Evolutionary conservation across 2,888 invertebrate genomes (phyloP).

Genomic region (Periphyllus acericola): DNA sequence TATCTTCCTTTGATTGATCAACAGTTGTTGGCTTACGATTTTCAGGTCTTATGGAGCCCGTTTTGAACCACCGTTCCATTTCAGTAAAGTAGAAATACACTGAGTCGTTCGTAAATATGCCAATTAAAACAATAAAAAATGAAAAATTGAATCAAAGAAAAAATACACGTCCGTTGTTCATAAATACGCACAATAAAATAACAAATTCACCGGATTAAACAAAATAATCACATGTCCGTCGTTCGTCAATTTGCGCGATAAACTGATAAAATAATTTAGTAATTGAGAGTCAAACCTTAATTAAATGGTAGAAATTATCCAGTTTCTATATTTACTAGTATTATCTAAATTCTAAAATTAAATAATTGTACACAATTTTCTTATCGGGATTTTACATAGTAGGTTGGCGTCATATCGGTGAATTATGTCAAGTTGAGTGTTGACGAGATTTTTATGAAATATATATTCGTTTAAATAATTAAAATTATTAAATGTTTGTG

Average conservation of each 20-base stretch:
- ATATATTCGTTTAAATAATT: conserved; percentile 17
- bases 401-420: neutral
- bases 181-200: conserved; percentile 1
- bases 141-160: conserved; percentile 10
- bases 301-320: neutral
- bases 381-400: neutral
- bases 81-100: neutral
- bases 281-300: conserved; percentile 12
- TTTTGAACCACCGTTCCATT: conserved; percentile 18
- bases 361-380: conserved; percentile 6
- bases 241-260: neutral
- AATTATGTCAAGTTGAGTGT: neutral
- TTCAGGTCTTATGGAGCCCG: conserved; percentile 10
- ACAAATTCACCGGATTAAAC: neutral
- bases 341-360: conserved; percentile 2
- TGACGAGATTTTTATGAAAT: neutral
- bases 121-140: neutral
- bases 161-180: conserved; percentile 14
- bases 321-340: conserved; percentile 8
- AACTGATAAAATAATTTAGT: conserved; percentile 4
- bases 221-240: conserved; percentile 10
- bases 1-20: conserved; percentile 18
- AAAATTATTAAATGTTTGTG: conserved; percentile 21
- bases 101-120: conserved; percentile 3
- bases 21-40: conserved; percentile 17